phyloP scores from a whole-genome alignment of 1,140 invertebrate species.

The Pogonomyrmex barbatus region DNA sequence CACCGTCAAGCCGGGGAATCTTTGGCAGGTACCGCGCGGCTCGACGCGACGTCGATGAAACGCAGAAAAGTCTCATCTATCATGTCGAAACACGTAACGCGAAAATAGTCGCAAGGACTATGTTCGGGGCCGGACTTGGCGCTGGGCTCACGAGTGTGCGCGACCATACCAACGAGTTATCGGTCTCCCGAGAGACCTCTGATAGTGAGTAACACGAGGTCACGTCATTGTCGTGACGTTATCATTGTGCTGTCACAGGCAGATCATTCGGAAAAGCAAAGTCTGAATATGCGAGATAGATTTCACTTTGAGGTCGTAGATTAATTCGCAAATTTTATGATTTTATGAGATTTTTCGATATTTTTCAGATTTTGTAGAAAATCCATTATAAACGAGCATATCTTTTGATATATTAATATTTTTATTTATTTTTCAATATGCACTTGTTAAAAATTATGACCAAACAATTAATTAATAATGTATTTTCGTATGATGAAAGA shows the following conservation, averaged over 20 bases:
- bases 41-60: conserved; percentile 79
- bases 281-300: neutral
- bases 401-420: neutral
- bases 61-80: conserved; percentile 83
- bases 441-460: neutral
- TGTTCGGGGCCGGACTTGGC: conserved; percentile 76
- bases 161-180: conserved; percentile 62
- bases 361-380: neutral
- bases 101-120: conserved; percentile 84
- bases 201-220: conserved; percentile 19
- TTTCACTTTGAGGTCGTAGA: neutral
- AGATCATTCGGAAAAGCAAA: neutral
- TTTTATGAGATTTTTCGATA: neutral
- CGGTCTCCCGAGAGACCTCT: conserved; percentile 19
- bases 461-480: neutral
- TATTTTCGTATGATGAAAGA: neutral
- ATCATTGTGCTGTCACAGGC: neutral
- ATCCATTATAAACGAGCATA: neutral
- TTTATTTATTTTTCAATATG: neutral
- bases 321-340: neutral
- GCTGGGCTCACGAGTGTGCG: conserved; percentile 45
- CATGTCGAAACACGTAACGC: conserved; percentile 82
- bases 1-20: conserved; percentile 66
- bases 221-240: conserved; percentile 11
- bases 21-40: conserved; percentile 75